Base-by-base conservation (phyloP, 2,888 invertebrate genomes). In the Therioaphis trifolii region DNA sequence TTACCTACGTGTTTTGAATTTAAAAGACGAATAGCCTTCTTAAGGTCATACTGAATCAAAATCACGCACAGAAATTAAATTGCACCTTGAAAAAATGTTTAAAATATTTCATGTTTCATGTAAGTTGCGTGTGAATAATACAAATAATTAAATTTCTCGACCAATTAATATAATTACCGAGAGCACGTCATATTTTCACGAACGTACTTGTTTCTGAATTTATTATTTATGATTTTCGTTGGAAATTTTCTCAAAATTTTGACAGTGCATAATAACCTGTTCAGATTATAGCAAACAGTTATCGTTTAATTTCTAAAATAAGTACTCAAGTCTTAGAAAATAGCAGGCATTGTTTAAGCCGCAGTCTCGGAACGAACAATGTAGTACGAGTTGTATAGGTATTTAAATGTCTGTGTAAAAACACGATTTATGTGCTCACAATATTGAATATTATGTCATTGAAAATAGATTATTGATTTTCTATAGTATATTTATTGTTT, bases 401-500 rank as follows among this genome's bases (percentile, higher is more conserved):
- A 35, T 40, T 14, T n/a, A n/a, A n/a, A n/a, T n/a, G n/a, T 15
- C 7, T 52, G 18, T 58, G 15, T 40, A 58, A 75, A 40, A 58
- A 27, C 21, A 24, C 15, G 21, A 66, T 77, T 66, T n/a, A 1
- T 49, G 14, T 2, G 9, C 49, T n/a, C n/a, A n/a, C n/a, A n/a
- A n/a, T n/a, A n/a, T n/a, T n/a, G 18, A 66, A 66, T 21, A 68
- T 78, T 40, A 66, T 68, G 66, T 78, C 77, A 52, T 78, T 52
- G 77, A 52, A 68, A 66, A 11, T 68, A 68, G 66, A 68, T 52
- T 77, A 77, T 76, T 76, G 27, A n/a, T 76, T 76, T 46, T 43
- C 61, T 61, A 46, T 61, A 49, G 4, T n/a, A 55, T 55, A 5
- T 74, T n/a, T 61, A 61, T 61, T 76, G n/a, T 76, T 46, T 1